Evolutionary conservation across 2,113 vertebrate species (phyloP), one percentile per base, ranked within the genome.

Genomic region (Centropristis striata): DNA sequence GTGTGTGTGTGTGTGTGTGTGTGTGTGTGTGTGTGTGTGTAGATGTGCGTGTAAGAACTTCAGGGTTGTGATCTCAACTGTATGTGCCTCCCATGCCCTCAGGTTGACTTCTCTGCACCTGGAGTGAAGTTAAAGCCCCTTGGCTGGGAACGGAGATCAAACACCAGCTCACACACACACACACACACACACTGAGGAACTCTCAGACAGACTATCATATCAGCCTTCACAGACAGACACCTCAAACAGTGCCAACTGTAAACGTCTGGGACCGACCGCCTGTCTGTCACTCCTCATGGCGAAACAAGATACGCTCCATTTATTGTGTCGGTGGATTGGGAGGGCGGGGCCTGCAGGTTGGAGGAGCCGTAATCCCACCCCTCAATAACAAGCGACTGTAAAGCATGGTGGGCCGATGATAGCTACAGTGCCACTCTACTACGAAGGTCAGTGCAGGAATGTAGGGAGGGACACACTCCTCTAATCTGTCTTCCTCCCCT

Each of bases 101-200:
- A 85, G 88, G 91, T 91, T 92, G 90, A 91, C 91, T 90, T 90
- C 74, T 77, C 66, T 90, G 91, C 89, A 93, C 90, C 92, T 93
- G 91, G 92, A 91, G 75, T 83, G 44, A 79, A 91, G 90, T 90
- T 88, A 77, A 88, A 92, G 81, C 87, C 77, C 75, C 61, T 71
- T 75, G 89, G 86, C 87, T 90, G 83, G 75, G 71, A 90, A 88
- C 69, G 32, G 7, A 91, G 85, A 92, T 92, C 86, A 92, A 90
- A 91, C 87, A 76, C 76, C 25, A 53, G 47, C 2, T 55, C 28
- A 37, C 27, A 69, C 77, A 66, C 60, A 81, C 67, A 57, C 55
- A 66, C 50, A 66, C 58, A 84, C 55, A 84, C 47, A 83, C 77
- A 61, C 47, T 66, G 1, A 12, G 58, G 9, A 39, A 77, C 79